Conservation (phyloP, 2,797 vertebrate species). For the Siniperca scherzeri region DNA sequence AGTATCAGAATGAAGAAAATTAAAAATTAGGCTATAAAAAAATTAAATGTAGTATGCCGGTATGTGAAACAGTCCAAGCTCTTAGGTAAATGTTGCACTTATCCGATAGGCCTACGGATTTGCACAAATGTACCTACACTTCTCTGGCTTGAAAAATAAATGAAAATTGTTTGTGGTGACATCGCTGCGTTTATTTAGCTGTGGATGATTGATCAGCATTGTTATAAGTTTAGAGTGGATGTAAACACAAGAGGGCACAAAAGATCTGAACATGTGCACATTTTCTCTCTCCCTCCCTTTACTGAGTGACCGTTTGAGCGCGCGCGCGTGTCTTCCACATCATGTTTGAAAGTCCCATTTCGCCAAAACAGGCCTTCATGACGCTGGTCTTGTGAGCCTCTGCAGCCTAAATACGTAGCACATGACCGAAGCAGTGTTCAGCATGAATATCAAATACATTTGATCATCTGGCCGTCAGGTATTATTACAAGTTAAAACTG, state of each 20-base stretch:
- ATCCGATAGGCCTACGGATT: background rate
- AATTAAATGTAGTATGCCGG: background rate
- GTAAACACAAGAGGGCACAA: background rate
- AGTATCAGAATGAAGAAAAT: background rate
- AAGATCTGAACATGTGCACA: background rate
- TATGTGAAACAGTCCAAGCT: background rate
- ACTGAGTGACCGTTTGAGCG: background rate
- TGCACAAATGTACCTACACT: background rate
- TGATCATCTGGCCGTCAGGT: constrained; percentile 12
- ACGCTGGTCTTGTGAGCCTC: background rate
- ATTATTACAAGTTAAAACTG: constrained; percentile 16
- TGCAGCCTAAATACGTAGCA: constrained; percentile 32
- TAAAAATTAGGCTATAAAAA: background rate
- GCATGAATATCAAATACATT: constrained; percentile 17
- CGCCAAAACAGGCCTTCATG: constrained; percentile 24
- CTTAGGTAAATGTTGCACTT: background rate
- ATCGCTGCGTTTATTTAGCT: constrained; percentile 29
- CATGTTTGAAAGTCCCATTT: constrained; percentile 15
- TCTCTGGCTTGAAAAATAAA: background rate
- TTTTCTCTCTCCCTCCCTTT: background rate
- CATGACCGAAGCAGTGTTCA: background rate
- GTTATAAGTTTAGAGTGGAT: background rate
- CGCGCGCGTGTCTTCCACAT: background rate
- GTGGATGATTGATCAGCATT: background rate
- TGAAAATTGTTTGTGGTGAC: constrained; percentile 5